Percentiles rank a stretch among this genome's conserved stretches.
phyloP scores from a whole-genome alignment of 2,797 vertebrate genomes.

The Sparus aurata region DNA sequence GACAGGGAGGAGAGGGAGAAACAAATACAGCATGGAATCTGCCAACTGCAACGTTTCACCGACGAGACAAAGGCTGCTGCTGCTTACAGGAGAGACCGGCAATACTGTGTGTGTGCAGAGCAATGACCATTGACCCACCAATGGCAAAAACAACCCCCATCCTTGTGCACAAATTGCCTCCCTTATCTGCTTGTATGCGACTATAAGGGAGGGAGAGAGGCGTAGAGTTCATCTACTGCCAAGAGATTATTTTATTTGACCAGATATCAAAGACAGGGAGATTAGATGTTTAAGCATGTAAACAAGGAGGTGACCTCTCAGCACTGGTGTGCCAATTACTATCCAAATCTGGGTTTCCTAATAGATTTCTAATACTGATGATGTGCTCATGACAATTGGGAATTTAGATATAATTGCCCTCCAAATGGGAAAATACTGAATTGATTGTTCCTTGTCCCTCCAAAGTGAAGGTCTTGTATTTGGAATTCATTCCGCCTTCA shows the following conservation, averaged over 20 bases:
- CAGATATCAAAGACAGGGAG: slow-evolving; percentile 52
- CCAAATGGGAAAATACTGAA: slow-evolving; percentile 19
- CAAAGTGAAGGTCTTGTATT: neutral
- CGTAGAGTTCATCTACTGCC: slow-evolving; percentile 55
- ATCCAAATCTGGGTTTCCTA: neutral
- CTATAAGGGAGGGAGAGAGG: slow-evolving; percentile 25
- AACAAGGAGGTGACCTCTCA: slow-evolving; percentile 31
- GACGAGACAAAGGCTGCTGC: slow-evolving; percentile 63
- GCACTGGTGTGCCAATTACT: neutral
- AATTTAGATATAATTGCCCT: slow-evolving; percentile 21
- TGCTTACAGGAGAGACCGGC: slow-evolving; percentile 60
- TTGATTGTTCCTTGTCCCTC: slow-evolving; percentile 1
- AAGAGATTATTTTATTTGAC: slow-evolving; percentile 62
- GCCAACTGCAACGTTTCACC: slow-evolving; percentile 69
- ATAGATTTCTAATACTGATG: neutral
- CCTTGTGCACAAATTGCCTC: slow-evolving; percentile 63
- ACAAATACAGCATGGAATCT: slow-evolving; percentile 76
- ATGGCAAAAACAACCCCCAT: slow-evolving; percentile 73
- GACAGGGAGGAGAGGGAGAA: slow-evolving; percentile 38
- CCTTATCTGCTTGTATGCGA: slow-evolving; percentile 72
- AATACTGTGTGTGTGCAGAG: slow-evolving; percentile 43
- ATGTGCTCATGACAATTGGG: slow-evolving; percentile 1
- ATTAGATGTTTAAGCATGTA: slow-evolving; percentile 45
- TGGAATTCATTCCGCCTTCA: neutral
- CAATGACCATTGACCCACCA: slow-evolving; percentile 74